Evolutionary conservation across 2,888 invertebrate species (phyloP), one percentile per base, ranked within the genome.

Genomic region (Camponotus fellah): DNA sequence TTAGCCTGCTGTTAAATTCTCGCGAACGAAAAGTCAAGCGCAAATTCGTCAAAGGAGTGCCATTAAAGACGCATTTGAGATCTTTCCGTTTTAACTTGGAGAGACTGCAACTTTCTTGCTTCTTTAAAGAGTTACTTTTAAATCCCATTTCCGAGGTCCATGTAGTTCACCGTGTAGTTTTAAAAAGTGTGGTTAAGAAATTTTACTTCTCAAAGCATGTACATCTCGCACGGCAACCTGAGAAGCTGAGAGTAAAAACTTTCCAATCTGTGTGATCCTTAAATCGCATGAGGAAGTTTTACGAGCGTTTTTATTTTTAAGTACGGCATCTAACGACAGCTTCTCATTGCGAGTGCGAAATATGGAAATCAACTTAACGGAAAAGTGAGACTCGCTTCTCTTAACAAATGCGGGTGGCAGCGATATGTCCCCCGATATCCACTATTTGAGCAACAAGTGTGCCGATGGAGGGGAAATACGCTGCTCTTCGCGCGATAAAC

Each of bases 391-490:
- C 46, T 80, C n/a, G 43, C 37, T 26, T 26, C 26, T 26, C 26
- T 26, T 21, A 49, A 17, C 12, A 60, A 60, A 79, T n/a, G 21
- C 37, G 60, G 72, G 49, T 72, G 60, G 71, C 34, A 58, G 46
- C 46, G 37, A 80, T 49, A 60, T 60, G 46, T 80, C 46, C 26
- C 49, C 4, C 9, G 12, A 46, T 80, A 69, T 71, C 9, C 58
- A 60, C 21, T 79, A 72, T 80, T 80, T 71, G 79, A 71, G 79
- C 79, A 80, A 80, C 79, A 80, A 80, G 79, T 80, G 79, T 60
- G 79, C 17, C 40, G 34, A 43, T 46, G 71, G 34, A 80, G 26
- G 40, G 56, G 10, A 60, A 80, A 21, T 49, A 71, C 26, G 43
- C 21, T 71, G 37, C 60, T 77, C 77, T 72, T 71, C 43, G 21